Percentiles rank a stretch among this genome's conserved stretches.
phyloP scores from a whole-genome alignment of 2,113 vertebrate genomes.

The Dendropsophus ebraccatus region DNA sequence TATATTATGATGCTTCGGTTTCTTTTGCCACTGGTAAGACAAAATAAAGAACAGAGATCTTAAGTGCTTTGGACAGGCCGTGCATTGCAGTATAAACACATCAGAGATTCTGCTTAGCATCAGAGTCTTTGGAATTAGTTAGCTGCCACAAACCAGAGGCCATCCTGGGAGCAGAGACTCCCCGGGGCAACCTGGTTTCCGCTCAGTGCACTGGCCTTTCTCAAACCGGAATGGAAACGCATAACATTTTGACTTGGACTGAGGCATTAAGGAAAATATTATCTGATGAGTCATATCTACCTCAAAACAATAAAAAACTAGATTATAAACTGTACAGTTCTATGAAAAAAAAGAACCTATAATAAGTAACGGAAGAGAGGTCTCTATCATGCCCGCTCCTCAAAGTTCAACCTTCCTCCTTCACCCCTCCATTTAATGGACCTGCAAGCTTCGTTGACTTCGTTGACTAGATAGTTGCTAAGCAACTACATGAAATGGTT shows the following conservation, averaged over 20 bases:
- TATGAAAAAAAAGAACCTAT: background rate
- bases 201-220: constrained; percentile 19
- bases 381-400: background rate
- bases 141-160: constrained; percentile 13
- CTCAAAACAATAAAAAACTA: background rate
- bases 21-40: background rate
- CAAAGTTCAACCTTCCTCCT: background rate
- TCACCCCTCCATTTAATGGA: constrained; percentile 1
- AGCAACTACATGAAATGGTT: background rate
- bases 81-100: background rate
- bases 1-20: background rate
- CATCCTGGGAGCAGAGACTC: constrained; percentile 21
- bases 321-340: background rate
- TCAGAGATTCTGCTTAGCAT: constrained; percentile 1
- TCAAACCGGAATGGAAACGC: background rate
- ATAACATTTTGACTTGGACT: background rate
- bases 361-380: background rate
- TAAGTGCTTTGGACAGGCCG: constrained; percentile 26
- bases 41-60: background rate
- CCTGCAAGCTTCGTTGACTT: background rate
- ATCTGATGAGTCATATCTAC: constrained; percentile 1
- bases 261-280: background rate
- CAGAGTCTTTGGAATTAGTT: constrained; percentile 4
- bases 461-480: background rate
- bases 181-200: constrained; percentile 15